Percentiles rank a stretch among this genome's conserved stretches.
phyloP scores from a whole-genome alignment of 2,113 vertebrate species.

The Phalacrocorax brasilianus region DNA sequence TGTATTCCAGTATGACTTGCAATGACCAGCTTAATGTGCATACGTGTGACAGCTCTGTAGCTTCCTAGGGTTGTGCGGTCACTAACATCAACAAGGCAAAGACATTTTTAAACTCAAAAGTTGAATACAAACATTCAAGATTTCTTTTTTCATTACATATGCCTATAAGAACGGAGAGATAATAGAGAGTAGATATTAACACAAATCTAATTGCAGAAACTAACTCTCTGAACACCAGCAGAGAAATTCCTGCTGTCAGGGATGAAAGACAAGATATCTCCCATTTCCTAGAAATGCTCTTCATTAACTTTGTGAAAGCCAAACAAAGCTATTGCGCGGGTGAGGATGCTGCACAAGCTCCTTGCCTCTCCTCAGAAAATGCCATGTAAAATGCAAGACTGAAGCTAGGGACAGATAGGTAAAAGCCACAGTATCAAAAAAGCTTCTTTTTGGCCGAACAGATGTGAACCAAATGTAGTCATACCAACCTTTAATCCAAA shows the following conservation, averaged over 20 bases:
- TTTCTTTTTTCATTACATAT: background rate
- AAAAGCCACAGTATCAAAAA: background rate
- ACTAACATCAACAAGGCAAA: background rate
- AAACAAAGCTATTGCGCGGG: background rate
- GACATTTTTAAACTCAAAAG: background rate
- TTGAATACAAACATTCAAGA: background rate
- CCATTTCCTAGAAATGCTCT: conserved; percentile 1
- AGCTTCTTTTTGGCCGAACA: background rate
- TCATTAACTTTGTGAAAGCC: conserved; percentile 47
- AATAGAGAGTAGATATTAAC: background rate
- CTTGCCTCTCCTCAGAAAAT: background rate
- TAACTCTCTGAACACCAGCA: conserved; percentile 9
- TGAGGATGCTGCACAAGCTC: background rate
- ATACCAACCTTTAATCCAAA: background rate
- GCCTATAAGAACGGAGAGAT: background rate
- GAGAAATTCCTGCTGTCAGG: conserved; percentile 16
- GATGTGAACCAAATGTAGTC: background rate
- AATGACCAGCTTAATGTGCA: background rate
- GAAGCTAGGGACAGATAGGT: background rate
- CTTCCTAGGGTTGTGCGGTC: background rate
- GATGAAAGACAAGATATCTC: background rate
- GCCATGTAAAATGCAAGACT: background rate
- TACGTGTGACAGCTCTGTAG: background rate
- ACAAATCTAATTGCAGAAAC: background rate
- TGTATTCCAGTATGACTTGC: background rate